Conservation (phyloP, 2,888 invertebrate species). For the Polylopha cassiicola region DNA sequence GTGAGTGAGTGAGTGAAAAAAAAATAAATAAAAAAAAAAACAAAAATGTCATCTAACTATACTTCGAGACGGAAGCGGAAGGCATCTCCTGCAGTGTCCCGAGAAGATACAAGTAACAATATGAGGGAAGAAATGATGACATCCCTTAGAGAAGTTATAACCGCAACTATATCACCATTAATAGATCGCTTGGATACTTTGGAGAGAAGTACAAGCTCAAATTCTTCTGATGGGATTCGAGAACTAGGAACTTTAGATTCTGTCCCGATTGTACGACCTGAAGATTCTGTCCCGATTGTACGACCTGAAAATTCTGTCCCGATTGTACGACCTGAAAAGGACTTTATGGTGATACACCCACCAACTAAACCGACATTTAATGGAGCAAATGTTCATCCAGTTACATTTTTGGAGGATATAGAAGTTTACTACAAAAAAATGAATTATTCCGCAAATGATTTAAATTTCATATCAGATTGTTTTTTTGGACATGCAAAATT, state of each 20-base stretch:
- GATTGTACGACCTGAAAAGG: background rate
- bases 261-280: background rate
- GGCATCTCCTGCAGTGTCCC: too few relatives aligned
- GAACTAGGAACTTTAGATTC: background rate
- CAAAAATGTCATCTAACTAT: too few relatives aligned
- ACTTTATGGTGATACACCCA: background rate
- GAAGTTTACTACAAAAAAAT: background rate
- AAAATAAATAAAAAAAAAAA: too few relatives aligned
- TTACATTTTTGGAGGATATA: background rate
- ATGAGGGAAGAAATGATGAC: background rate
- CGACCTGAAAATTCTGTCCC: too few relatives aligned
- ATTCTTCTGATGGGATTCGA: background rate
- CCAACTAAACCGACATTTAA: background rate
- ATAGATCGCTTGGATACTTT: background rate
- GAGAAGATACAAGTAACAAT: background rate
- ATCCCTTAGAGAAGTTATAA: background rate
- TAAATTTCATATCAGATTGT: background rate
- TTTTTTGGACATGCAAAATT: background rate
- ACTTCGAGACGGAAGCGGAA: background rate
- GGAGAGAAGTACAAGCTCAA: background rate
- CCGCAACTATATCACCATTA: background rate
- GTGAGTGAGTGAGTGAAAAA: too few relatives aligned
- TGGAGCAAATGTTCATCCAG: background rate
- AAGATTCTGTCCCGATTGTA: background rate
- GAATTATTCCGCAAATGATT: background rate